These are phyloP conservation scores for Syrphus vitripennis DNA, from an alignment of 2,888 invertebrate genomes.

Conservation along the genomic window DNA sequence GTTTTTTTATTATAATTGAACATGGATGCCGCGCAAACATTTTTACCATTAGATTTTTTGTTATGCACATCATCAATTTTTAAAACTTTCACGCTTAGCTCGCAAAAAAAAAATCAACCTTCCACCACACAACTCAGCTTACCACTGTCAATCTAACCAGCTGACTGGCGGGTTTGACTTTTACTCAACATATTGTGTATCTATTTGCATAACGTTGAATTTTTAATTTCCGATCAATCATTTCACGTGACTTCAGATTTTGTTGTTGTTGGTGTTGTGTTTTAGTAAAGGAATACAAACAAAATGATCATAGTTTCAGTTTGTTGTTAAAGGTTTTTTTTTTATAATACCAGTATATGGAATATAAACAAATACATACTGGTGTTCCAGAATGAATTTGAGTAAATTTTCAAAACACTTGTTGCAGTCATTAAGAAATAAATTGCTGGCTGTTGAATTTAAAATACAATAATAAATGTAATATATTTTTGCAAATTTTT, in stretches of 20 bases:
- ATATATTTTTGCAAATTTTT: neutral
- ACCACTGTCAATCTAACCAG: neutral
- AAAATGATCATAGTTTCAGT: neutral
- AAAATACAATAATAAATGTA: too few relatives aligned
- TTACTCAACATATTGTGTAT: neutral
- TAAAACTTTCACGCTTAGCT: neutral
- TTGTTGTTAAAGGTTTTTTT: too few relatives aligned
- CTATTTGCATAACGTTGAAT: slow-evolving; percentile 10
- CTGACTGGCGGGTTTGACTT: neutral
- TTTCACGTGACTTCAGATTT: neutral
- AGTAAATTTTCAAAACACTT: neutral
- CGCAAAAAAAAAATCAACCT: neutral
- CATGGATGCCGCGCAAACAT: neutral
- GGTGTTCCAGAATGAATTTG: neutral
- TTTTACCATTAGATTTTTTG: neutral
- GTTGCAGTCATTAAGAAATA: too few relatives aligned
- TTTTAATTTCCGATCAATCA: slow-evolving; percentile 20
- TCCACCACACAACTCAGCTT: slow-evolving; percentile 6
- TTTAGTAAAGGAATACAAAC: neutral
- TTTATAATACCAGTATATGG: too few relatives aligned
- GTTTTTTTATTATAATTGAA: neutral
- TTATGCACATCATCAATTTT: neutral
- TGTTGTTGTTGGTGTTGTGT: neutral
- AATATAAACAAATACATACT: too few relatives aligned
- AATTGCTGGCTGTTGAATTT: neutral